Percentiles rank a stretch among this genome's conserved stretches.
Evolutionary conservation across 2,888 invertebrate genomes (phyloP).

Genomic region (Acanthococcus lagerstroemiae): DNA sequence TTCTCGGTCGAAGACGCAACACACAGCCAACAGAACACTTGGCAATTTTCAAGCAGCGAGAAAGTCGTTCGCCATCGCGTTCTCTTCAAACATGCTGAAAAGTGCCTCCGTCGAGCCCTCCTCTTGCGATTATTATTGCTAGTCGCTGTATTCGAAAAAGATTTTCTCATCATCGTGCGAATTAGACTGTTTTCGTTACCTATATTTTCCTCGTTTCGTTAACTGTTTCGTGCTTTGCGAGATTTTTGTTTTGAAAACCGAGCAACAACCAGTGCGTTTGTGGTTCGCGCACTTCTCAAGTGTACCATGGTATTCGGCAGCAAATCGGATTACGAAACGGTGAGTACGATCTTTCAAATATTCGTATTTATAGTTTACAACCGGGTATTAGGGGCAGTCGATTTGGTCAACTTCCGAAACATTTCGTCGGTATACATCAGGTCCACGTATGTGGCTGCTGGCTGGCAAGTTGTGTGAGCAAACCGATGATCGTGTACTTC

Average conservation of each 20-base stretch:
- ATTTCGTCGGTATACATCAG: too few relatives aligned
- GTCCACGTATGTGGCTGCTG: too few relatives aligned
- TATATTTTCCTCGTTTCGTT: too few relatives aligned
- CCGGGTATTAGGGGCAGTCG: not conserved
- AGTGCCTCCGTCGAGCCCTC: slow-evolving; percentile 20
- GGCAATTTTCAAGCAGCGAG: slow-evolving; percentile 23
- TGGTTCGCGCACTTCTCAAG: too few relatives aligned
- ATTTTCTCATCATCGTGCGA: not conserved
- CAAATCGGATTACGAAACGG: slow-evolving; percentile 26
- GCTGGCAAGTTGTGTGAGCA: too few relatives aligned
- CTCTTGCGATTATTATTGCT: not conserved
- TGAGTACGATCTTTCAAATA: not conserved
- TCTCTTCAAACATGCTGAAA: slow-evolving; percentile 7
- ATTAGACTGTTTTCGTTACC: not conserved
- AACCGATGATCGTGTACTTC: too few relatives aligned
- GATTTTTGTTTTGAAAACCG: not conserved
- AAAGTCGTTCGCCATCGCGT: slow-evolving; percentile 27
- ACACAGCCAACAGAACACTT: too few relatives aligned
- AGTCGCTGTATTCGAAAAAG: not conserved
- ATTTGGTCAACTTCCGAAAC: too few relatives aligned
- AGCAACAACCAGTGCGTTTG: not conserved
- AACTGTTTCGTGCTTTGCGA: not conserved
- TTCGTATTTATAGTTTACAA: not conserved
- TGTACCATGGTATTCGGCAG: slow-evolving; percentile 20
- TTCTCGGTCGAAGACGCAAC: not conserved